Conservation (phyloP, 1,140 invertebrate genomes). For the Euglossa dilemma region DNA sequence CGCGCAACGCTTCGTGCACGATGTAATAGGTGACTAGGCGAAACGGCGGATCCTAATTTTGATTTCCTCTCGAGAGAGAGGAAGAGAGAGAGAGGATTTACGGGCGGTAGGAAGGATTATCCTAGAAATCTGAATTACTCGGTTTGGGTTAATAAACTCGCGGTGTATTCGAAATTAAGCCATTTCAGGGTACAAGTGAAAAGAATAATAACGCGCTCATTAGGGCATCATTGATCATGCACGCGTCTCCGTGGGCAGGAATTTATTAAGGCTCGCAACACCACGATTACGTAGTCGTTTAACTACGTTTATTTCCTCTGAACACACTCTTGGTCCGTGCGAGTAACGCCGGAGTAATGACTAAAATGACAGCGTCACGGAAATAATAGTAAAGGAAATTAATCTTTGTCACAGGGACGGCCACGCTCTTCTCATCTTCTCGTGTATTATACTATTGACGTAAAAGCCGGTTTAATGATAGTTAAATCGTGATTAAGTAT, state of each 20-base stretch:
- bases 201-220: background rate
- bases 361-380: constrained; percentile 22
- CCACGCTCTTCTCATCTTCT: background rate
- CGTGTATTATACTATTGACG: background rate
- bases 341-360: background rate
- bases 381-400: constrained; percentile 28
- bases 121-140: too few relatives aligned
- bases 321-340: background rate
- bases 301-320: background rate
- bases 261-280: constrained; percentile 1
- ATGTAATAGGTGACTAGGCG: too few relatives aligned
- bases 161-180: background rate
- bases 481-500: background rate
- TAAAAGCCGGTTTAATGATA: background rate
- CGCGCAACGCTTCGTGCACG: too few relatives aligned
- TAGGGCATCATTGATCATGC: background rate
- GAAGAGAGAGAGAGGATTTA: too few relatives aligned
- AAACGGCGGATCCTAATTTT: too few relatives aligned
- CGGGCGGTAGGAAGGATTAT: too few relatives aligned
- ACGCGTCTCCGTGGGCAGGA: background rate
- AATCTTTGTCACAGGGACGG: constrained; percentile 16
- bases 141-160: background rate
- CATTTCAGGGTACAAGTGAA: background rate
- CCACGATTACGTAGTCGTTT: background rate
- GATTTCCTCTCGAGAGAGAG: too few relatives aligned